phyloP scores from a whole-genome alignment of 2,888 invertebrate genomes.

The Platycheirus rosarum region DNA sequence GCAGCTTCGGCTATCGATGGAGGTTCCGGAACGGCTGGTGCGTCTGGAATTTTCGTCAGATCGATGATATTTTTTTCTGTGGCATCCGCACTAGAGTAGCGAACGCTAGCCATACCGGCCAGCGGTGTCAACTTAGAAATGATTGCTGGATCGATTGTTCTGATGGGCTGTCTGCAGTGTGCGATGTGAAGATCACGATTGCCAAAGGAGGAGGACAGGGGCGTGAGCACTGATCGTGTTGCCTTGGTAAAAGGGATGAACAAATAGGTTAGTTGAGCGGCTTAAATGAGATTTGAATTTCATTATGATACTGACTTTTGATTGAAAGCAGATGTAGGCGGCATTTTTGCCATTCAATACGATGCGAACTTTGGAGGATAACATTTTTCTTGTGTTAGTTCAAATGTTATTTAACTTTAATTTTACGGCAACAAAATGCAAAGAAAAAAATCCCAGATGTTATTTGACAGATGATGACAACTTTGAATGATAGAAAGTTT shows the following conservation, averaged over 20 bases:
- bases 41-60: conserved; percentile 78
- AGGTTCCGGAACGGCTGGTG: conserved; percentile 77
- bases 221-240: conserved; percentile 33
- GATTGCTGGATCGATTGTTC: conserved; percentile 30
- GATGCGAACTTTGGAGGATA: conserved; percentile 56
- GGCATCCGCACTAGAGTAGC: conserved; percentile 77
- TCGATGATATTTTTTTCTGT: conserved; percentile 75
- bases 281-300: background rate
- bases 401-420: conserved; percentile 67
- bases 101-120: conserved; percentile 64
- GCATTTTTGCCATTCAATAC: conserved; percentile 54
- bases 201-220: conserved; percentile 38
- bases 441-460: conserved; percentile 53
- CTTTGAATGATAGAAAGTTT: background rate
- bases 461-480: conserved; percentile 58
- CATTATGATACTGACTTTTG: conserved; percentile 44
- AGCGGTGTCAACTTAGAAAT: conserved; percentile 51
- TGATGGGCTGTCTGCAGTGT: conserved; percentile 45
- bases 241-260: conserved; percentile 18
- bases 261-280: conserved; percentile 60
- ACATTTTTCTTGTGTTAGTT: conserved; percentile 39
- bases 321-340: conserved; percentile 43
- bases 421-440: conserved; percentile 25
- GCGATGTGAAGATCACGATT: conserved; percentile 77
- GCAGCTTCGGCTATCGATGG: conserved; percentile 49